Evolutionary conservation across 2,113 vertebrate genomes (phyloP).

Genomic region (Falco punctatus): DNA sequence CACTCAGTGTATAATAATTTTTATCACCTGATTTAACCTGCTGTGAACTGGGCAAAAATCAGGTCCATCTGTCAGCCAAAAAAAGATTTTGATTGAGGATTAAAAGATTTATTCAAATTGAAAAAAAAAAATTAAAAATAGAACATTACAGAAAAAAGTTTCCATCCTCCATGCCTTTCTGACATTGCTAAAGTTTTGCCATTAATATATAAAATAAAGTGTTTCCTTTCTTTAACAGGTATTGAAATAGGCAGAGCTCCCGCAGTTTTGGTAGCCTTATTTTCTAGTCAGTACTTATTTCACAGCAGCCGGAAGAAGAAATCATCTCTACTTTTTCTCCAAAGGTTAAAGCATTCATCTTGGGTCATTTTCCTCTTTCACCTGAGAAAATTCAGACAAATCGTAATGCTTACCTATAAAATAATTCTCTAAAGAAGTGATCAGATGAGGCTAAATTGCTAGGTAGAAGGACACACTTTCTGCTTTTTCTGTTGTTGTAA

Average conservation of each 20-base stretch:
- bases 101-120: background rate
- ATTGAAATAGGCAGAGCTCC: background rate
- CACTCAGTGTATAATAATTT: background rate
- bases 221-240: background rate
- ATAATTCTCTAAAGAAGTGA: background rate
- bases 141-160: background rate
- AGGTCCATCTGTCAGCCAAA: background rate
- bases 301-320: background rate
- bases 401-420: background rate
- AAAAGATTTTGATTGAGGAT: background rate
- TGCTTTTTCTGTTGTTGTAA: background rate
- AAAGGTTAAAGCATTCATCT: background rate
- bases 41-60: background rate
- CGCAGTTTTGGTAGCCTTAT: background rate
- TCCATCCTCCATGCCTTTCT: background rate
- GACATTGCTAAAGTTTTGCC: background rate
- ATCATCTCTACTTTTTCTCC: background rate
- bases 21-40: background rate
- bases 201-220: background rate
- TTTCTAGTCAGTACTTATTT: background rate
- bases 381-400: background rate
- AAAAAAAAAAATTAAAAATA: background rate
- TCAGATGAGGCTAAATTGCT: background rate
- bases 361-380: background rate
- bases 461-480: background rate